Evolutionary conservation across 2,888 invertebrate species (phyloP), one percentile per base, ranked within the genome.

Genomic region (Himalopsyche kuldschensis): DNA sequence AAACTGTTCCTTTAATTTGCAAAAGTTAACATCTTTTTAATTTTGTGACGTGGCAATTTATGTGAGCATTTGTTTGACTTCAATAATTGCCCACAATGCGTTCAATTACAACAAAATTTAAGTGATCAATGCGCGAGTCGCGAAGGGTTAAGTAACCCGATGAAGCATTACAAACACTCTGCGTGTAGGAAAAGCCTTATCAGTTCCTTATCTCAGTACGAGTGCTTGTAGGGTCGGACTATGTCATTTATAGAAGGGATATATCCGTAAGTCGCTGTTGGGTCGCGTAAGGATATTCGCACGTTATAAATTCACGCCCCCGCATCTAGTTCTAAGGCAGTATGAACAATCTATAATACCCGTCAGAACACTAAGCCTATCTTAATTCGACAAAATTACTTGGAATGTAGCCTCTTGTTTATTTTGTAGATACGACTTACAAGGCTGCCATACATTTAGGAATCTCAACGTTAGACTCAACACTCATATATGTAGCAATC

Each of bases 301-400:
- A 81, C 81, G 47, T 76, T 81, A 76, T 76, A 81, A 81, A 81
- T 81, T 81, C 55, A 79, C 55, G 63, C 79, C 55, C 79, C 32
- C 32, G 15, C 15, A 30, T 30, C 69, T 15, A 69, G 15, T 30
- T 41, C 8, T 79, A 55, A 27, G 55, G 47, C 55, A 31, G 79
- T 55, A 79, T 31, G 46, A 30, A 55, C 31, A 48, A 79, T 79
- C 79, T 55, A 79, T 79, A 79, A 55, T 79, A 35, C 31, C 55
- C 55, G 46, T 55, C 75, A 76, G 41, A 15, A 69, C 75, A 46
- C 69, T 47, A 24, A 47, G 82, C 48, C 55, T 48, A 31, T 55
- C 78, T 78, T 55, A 78, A 82, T 82, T 78, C 82, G 32, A 55
- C 78, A 27, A 48, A 77, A 78, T 82, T 78, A 78, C 55, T 48